phyloP scores from a whole-genome alignment of 2,113 vertebrate species.

The Mirza zaza region DNA sequence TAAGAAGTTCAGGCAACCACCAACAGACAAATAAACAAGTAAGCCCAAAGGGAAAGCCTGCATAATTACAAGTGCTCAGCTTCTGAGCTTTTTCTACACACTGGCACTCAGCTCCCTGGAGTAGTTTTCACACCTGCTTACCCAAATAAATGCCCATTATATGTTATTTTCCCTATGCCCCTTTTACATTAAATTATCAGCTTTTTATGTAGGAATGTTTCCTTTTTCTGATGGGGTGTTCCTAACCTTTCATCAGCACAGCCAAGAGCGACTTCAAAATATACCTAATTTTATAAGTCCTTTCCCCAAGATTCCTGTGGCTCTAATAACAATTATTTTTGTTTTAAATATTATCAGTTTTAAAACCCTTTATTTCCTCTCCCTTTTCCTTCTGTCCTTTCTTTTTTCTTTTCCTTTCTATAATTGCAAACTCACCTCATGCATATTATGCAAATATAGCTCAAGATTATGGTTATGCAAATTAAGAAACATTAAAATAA shows the following conservation, averaged over 20 bases:
- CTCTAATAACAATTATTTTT: background rate
- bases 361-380: background rate
- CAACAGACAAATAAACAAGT: conserved; percentile 66
- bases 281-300: background rate
- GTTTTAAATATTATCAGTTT: background rate
- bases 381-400: background rate
- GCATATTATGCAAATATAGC: background rate
- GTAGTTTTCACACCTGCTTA: conserved; percentile 45
- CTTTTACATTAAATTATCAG: background rate
- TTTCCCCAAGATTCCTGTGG: background rate
- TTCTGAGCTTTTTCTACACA: background rate
- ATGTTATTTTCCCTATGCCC: background rate
- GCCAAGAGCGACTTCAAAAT: background rate
- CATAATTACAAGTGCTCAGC: conserved; percentile 37
- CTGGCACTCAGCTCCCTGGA: background rate
- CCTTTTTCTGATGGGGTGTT: background rate
- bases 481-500: background rate
- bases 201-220: background rate
- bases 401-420: background rate
- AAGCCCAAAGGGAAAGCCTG: conserved; percentile 26
- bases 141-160: conserved; percentile 2
- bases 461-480: background rate
- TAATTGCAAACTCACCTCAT: background rate
- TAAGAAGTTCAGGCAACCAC: conserved; percentile 66
- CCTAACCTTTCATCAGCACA: background rate